Evolutionary conservation across 1,140 invertebrate species (phyloP).

Genomic region (Globodera rostochiensis): DNA sequence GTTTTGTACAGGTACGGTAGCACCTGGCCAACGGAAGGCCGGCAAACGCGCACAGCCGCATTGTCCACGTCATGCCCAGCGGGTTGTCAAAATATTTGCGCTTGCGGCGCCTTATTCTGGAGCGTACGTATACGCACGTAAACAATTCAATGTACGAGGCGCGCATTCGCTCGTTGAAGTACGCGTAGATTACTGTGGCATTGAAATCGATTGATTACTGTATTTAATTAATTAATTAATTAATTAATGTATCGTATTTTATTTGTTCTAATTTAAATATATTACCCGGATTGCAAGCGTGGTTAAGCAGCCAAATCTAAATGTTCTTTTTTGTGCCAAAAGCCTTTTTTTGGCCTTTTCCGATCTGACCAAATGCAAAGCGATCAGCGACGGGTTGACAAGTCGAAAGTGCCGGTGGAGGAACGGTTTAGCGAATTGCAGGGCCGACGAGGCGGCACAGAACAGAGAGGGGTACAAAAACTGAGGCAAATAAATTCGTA

Average conservation of each 20-base stretch:
- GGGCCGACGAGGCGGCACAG: constrained; percentile 58
- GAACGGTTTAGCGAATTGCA: constrained; percentile 59
- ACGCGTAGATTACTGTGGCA: constrained; percentile 53
- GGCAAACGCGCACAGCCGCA: constrained; percentile 21
- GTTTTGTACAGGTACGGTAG: neutral
- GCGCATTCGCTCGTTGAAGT: constrained; percentile 62
- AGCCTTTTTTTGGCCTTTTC: too few species aligned
- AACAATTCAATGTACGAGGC: constrained; percentile 54
- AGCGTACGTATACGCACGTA: constrained; percentile 49
- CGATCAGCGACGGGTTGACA: constrained; percentile 44
- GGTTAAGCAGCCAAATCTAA: constrained; percentile 56
- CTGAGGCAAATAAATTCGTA: constrained; percentile 12
- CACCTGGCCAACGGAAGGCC: constrained; percentile 39
- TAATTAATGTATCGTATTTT: too few species aligned
- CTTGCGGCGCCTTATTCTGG: constrained; percentile 38
- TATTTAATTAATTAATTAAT: too few species aligned
- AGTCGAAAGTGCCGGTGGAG: constrained; percentile 35
- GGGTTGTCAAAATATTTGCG: constrained; percentile 28
- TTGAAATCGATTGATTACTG: neutral
- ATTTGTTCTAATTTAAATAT: neutral
- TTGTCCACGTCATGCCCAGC: constrained; percentile 14
- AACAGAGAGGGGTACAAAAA: constrained; percentile 60
- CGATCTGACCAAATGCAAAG: constrained; percentile 51
- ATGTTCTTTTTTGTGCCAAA: constrained; percentile 1
- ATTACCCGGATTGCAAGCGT: constrained; percentile 54